These are phyloP conservation scores for Lucinisca nassula DNA, from an alignment of 2,888 invertebrate genomes.

Conservation along the genomic window DNA sequence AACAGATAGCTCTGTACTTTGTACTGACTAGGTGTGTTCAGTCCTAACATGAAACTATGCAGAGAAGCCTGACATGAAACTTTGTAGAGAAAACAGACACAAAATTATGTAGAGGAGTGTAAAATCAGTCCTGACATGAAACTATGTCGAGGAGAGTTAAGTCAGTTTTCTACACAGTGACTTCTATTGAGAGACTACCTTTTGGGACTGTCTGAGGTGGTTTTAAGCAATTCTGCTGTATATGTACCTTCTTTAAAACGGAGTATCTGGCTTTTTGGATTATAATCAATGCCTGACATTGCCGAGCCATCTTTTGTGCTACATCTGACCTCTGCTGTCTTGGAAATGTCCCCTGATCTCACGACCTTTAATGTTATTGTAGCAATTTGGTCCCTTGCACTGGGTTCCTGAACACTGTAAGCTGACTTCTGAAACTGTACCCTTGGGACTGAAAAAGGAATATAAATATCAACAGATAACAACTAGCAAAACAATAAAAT, in stretches of 20 bases:
- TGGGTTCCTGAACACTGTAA: constrained; percentile 85
- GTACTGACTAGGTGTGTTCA: too few relatives aligned
- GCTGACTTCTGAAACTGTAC: constrained; percentile 82
- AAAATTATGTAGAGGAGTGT: too few relatives aligned
- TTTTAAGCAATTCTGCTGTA: not conserved
- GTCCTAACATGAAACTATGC: too few relatives aligned
- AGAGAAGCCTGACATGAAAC: too few relatives aligned
- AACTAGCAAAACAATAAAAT: too few relatives aligned
- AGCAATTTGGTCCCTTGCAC: constrained; percentile 74
- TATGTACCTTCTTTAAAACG: constrained; percentile 84
- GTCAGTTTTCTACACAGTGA: too few relatives aligned
- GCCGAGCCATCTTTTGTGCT: constrained; percentile 88
- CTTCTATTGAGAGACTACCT: too few relatives aligned
- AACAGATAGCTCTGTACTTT: too few relatives aligned
- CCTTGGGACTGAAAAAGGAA: constrained; percentile 78
- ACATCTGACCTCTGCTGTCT: constrained; percentile 82
- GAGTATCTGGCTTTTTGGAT: constrained; percentile 84
- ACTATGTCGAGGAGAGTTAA: too few relatives aligned
- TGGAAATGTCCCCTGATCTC: constrained; percentile 84
- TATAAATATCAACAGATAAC: too few relatives aligned
- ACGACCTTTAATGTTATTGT: constrained; percentile 80
- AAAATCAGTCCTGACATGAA: too few relatives aligned
- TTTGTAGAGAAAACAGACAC: too few relatives aligned
- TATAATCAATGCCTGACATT: constrained; percentile 86
- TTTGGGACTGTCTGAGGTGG: not conserved